Evolutionary conservation across 2,113 vertebrate species (phyloP).

Genomic region (Anser brachyrhynchus): DNA sequence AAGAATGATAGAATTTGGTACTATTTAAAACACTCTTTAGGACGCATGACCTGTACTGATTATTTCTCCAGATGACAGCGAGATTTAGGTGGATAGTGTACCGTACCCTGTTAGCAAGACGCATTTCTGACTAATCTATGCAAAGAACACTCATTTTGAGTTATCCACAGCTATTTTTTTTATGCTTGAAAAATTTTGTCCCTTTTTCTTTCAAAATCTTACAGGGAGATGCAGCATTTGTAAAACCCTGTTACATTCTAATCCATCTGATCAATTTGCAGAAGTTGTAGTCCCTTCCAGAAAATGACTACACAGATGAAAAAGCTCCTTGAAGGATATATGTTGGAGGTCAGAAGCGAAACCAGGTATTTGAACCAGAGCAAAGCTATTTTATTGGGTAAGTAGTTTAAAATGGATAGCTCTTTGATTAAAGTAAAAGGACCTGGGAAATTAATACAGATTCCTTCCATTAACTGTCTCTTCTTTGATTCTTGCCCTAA

Average conservation of each 20-base stretch:
- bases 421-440: slow-evolving; percentile 4
- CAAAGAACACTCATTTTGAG: not conserved
- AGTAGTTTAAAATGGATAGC: not conserved
- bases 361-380: not conserved
- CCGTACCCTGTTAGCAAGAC: not conserved
- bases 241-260: not conserved
- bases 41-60: not conserved
- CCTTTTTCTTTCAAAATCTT: not conserved
- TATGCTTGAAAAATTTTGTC: not conserved
- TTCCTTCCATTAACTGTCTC: not conserved
- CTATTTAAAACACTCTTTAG: not conserved
- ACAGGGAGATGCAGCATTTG: not conserved
- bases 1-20: not conserved
- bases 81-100: not conserved
- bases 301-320: not conserved
- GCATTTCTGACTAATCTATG: not conserved
- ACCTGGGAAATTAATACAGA: not conserved
- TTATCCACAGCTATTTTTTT: not conserved
- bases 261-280: not conserved
- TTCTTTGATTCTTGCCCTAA: not conserved
- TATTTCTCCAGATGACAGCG: not conserved
- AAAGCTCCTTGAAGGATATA: not conserved
- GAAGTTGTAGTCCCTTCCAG: not conserved
- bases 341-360: not conserved
- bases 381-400: not conserved